A percentile compares a stretch with the other conserved stretches of the same genome.
Conservation (phyloP, 2,888 invertebrate species). For the Caenorhabditis macrosperma region DNA sequence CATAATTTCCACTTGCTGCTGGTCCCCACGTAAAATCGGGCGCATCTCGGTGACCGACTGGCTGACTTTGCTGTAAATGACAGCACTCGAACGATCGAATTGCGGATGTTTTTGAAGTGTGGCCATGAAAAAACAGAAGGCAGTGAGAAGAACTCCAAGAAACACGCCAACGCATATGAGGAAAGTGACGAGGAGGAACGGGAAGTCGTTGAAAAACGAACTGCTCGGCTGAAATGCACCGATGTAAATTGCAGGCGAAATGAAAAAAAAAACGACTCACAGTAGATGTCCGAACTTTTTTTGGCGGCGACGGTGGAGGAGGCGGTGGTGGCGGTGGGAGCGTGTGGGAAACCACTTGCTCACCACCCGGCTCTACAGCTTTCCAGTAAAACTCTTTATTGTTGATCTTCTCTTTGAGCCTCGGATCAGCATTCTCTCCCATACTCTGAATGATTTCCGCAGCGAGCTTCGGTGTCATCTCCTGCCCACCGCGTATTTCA, state of each 20-base stretch:
- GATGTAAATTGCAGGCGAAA: background rate
- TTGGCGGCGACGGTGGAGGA: constrained; percentile 25
- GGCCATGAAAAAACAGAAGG: constrained; percentile 33
- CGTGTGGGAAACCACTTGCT: constrained; percentile 4
- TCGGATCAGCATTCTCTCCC: constrained; percentile 45
- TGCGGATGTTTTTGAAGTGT: constrained; percentile 38
- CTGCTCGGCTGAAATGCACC: constrained; percentile 8
- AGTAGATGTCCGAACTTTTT: constrained; percentile 24
- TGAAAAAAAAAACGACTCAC: constrained; percentile 1
- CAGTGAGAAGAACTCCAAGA: constrained; percentile 47
- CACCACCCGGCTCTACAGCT: constrained; percentile 19
- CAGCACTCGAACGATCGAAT: constrained; percentile 49
- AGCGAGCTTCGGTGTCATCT: constrained; percentile 48
- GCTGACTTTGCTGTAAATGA: constrained; percentile 40
- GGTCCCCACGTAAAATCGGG: constrained; percentile 27
- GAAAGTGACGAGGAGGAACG: constrained; percentile 40
- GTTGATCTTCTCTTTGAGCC: constrained; percentile 52
- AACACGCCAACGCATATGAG: constrained; percentile 55
- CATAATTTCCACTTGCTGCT: constrained; percentile 30
- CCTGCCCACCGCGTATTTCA: constrained; percentile 47
- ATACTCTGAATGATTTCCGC: constrained; percentile 54
- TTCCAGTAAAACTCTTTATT: constrained; percentile 57
- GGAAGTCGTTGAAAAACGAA: constrained; percentile 28
- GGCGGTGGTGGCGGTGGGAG: constrained; percentile 35
- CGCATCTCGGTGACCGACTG: constrained; percentile 6